Evolutionary conservation across 2,888 invertebrate species (phyloP).

Genomic region (Brachylomia viminalis): DNA sequence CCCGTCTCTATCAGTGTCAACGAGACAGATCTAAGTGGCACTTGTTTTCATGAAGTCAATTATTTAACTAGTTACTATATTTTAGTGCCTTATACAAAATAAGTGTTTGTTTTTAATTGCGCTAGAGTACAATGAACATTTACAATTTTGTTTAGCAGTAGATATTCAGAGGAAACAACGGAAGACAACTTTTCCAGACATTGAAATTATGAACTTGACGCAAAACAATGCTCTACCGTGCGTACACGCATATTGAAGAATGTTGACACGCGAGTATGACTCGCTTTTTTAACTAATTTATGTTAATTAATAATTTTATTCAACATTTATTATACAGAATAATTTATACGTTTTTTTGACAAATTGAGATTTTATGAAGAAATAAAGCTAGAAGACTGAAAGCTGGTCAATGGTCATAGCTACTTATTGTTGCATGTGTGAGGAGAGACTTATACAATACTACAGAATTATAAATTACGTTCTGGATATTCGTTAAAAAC

Average conservation of each 20-base stretch:
- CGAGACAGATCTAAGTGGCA: not conserved
- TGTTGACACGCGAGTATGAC: constrained; percentile 40
- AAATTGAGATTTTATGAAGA: constrained; percentile 76
- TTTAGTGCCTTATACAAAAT: constrained; percentile 56
- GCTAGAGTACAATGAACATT: constrained; percentile 80
- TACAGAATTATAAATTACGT: constrained; percentile 16
- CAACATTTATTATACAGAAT: constrained; percentile 38
- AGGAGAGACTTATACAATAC: constrained; percentile 57
- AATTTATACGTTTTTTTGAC: constrained; percentile 71
- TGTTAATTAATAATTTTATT: constrained; percentile 37
- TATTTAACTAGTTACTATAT: constrained; percentile 42
- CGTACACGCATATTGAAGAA: not conserved
- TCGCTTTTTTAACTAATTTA: constrained; percentile 41
- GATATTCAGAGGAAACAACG: constrained; percentile 20
- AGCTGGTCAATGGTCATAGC: constrained; percentile 74
- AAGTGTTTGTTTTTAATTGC: constrained; percentile 64
- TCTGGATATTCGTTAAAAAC: constrained; percentile 24
- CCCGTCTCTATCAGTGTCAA: not conserved
- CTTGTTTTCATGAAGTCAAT: constrained; percentile 38
- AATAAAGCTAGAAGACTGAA: constrained; percentile 80
- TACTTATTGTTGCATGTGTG: constrained; percentile 63
- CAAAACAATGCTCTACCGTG: not conserved
- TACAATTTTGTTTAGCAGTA: constrained; percentile 62
- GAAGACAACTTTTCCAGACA: not conserved
- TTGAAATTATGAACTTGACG: constrained; percentile 8